Evolutionary conservation across 1,140 invertebrate genomes (phyloP), one percentile per base, ranked within the genome.

Genomic region (Apocrypta bakeri): DNA sequence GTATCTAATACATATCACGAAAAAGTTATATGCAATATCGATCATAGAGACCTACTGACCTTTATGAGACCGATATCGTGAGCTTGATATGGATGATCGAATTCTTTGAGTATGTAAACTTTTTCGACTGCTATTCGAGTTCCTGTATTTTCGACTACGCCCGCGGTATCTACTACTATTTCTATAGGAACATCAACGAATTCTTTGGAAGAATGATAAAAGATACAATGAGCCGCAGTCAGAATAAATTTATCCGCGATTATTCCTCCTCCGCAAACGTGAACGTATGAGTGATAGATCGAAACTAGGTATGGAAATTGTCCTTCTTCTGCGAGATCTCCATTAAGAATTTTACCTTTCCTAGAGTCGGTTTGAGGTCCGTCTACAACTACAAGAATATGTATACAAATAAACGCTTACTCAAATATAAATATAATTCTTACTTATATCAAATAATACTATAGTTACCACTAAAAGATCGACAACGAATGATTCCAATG

Each of bases 211-310:
- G 6, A 9, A 11, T 25, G 4, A 14, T 63, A 4, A 0, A 29
- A 24, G 4, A 88, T 82, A 81, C 93, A 93, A 81, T 93, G 93
- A 40, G 92, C 93, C 31, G 93, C 93, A 0, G 93, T 93, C 1
- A 93, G 74, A n/a, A 93, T 87, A 84, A 89, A 91, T 40, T 85
- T 84, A 0, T 86, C 48, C 14, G 87, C 88, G 40, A 93, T 91
- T 31, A 93, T 88, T 63, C 90, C 87, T 40, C 91, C 90, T 29
- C 92, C 92, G 79, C 92, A 93, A 2, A 6, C 1, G 17, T 56
- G 48, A 2, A 37, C 2, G 1, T 0, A 3, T 56, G 3, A 56
- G 21, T 56, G 14, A 2, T 56, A 17, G 17, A 56, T 21, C 2
- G 48, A 56, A 6, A 56, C 48, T 21, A 56, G 6, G 14, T 56